Evolutionary conservation across 1,140 invertebrate genomes (phyloP).

Genomic region (Pachyrhynchus sulphureomaculatus): DNA sequence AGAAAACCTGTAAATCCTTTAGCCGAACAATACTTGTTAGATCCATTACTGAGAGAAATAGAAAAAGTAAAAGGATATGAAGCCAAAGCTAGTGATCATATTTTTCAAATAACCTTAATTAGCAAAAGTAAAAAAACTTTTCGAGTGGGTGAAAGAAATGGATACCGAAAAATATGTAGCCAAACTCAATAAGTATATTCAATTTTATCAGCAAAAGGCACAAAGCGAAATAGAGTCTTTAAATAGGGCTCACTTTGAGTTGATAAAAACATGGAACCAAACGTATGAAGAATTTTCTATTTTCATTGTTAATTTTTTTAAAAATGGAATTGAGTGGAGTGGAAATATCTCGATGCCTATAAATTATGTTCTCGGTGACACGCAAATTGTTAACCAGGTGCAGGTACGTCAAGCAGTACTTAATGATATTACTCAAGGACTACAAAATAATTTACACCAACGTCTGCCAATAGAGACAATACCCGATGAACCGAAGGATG

Average conservation of each 20-base stretch:
- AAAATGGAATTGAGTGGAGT: constrained; percentile 16
- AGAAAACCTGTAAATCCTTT: constrained; percentile 12
- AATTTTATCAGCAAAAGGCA: constrained; percentile 27
- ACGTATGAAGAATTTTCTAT: constrained; percentile 24
- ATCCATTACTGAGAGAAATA: constrained; percentile 18
- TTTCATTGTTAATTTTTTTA: constrained; percentile 20
- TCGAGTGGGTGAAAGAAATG: constrained; percentile 16
- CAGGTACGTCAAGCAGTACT: constrained; percentile 3
- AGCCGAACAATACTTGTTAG: constrained; percentile 21
- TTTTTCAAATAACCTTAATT: constrained; percentile 20
- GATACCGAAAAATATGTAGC: constrained; percentile 12
- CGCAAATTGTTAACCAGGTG: neutral
- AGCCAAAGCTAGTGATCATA: constrained; percentile 7
- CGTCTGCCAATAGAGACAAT: neutral
- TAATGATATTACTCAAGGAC: constrained; percentile 1
- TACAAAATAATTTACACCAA: neutral
- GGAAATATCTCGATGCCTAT: constrained; percentile 1
- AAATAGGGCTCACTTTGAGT: constrained; percentile 15
- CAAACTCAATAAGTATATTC: constrained; percentile 22
- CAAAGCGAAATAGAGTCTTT: constrained; percentile 12
- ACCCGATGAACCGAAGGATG: neutral
- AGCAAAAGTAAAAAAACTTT: constrained; percentile 24
- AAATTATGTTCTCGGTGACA: constrained; percentile 12
- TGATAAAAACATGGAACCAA: constrained; percentile 18
- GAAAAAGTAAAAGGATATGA: constrained; percentile 8